Base-by-base conservation (phyloP, 2,888 invertebrate species). In the Drosophila koepferae region DNA sequence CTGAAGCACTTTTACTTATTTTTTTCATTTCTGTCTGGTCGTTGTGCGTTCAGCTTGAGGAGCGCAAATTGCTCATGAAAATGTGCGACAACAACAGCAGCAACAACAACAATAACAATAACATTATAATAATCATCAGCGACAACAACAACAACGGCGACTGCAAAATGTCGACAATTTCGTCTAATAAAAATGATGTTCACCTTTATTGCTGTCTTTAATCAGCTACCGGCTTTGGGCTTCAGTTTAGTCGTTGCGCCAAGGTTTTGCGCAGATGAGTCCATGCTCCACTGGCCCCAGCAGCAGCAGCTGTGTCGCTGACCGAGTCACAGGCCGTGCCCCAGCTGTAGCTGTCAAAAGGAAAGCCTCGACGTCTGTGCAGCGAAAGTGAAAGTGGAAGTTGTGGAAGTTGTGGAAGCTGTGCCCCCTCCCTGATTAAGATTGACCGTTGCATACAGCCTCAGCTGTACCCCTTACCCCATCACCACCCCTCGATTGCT, bases 141-240 rank as follows among this genome's bases (percentile, higher is more conserved):
- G 44, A 63, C 49, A 56, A 44, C 28, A 67, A 59, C 36, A 60
- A 53, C 44, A 68, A 36, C 20, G 36, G 2, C 34, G 16, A 41
- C 20, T 34, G 56, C 41, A 54, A 65, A 66, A 43, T 60, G 69
- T 61, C 79, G 60, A 75, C 70, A 77, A 84, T 83, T 89, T 80
- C 71, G 72, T 67, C 89, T 89, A 89, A 89, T 89, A 86, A 89
- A 82, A 87, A 69, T 69, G 75, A 69, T 59, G 66, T 55, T 73
- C 63, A 64, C 63, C 63, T 71, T 72, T 46, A 62, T 65, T 61
- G 72, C 54, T 49, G 72, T 41, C 77, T 56, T 66, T 60, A 75
- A 75, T 64, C 77, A 76, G 74, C 63, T 58, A 41, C 10, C 44
- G 74, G 58, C 51, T 23, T 8, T 34, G 41, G 41, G 61, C 36